Conservation (phyloP, 2,888 invertebrate genomes). For the Melipona bicolor region DNA sequence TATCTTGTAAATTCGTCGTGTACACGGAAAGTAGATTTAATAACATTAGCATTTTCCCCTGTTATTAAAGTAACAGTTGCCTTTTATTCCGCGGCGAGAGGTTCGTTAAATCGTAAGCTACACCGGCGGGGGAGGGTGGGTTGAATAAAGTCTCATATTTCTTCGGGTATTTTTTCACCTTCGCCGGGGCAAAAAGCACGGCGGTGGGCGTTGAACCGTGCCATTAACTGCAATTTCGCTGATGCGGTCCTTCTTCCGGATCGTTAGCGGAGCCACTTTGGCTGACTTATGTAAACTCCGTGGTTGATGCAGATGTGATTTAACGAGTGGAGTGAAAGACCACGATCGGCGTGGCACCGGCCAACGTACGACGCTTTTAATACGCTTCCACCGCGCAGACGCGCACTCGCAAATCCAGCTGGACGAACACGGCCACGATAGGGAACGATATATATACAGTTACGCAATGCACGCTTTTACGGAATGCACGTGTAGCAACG, state of each 20-base stretch:
- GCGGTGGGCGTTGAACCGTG: slow-evolving; percentile 75
- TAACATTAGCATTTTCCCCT: slow-evolving; percentile 59
- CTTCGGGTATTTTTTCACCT: slow-evolving; percentile 65
- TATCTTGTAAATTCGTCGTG: slow-evolving; percentile 48
- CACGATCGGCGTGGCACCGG: slow-evolving; percentile 31
- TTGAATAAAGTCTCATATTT: slow-evolving; percentile 70
- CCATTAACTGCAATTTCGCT: slow-evolving; percentile 78
- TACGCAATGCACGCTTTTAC: not conserved
- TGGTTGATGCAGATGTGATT: slow-evolving; percentile 70
- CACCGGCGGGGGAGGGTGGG: slow-evolving; percentile 30
- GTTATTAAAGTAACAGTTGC: slow-evolving; percentile 58
- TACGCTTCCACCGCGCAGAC: not conserved
- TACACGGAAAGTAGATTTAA: slow-evolving; percentile 56
- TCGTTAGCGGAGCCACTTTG: slow-evolving; percentile 76
- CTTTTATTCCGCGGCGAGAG: slow-evolving; percentile 59
- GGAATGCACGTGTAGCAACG: slow-evolving; percentile 10
- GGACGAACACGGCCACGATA: not conserved
- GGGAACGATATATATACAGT: not conserved
- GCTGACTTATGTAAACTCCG: slow-evolving; percentile 75
- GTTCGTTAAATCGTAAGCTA: slow-evolving; percentile 70
- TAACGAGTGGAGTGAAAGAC: slow-evolving; percentile 59
- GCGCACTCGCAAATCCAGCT: slow-evolving; percentile 10
- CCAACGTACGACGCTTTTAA: slow-evolving; percentile 24
- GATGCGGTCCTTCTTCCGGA: slow-evolving; percentile 77
- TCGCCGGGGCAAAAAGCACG: slow-evolving; percentile 65